These are phyloP conservation scores for Cephus sareptanus DNA, from an alignment of 2,888 invertebrate genomes.

Conservation along the genomic window DNA sequence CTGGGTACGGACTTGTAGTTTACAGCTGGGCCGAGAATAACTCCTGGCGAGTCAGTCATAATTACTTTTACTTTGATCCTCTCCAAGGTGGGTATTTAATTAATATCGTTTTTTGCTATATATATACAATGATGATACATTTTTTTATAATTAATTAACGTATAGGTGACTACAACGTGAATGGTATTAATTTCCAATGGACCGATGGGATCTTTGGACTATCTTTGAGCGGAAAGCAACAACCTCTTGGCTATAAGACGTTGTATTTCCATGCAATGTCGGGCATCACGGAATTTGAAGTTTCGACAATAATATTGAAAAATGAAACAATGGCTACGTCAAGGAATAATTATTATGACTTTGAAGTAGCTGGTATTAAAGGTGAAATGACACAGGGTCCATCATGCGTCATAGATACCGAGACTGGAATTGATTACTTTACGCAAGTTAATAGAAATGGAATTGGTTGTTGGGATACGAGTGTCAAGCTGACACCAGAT, in stretches of 20 bases:
- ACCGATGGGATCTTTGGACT: slow-evolving; percentile 85
- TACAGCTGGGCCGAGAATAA: slow-evolving; percentile 80
- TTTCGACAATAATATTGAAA: slow-evolving; percentile 78
- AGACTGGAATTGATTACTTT: slow-evolving; percentile 79
- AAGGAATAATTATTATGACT: slow-evolving; percentile 76
- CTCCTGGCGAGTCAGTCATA: slow-evolving; percentile 84
- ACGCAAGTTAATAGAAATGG: slow-evolving; percentile 82
- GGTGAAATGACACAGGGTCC: slow-evolving; percentile 81
- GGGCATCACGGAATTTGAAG: slow-evolving; percentile 83
- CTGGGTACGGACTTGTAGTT: slow-evolving; percentile 81
- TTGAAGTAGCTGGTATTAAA: slow-evolving; percentile 76
- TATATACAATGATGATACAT: not conserved
- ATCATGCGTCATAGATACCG: slow-evolving; percentile 77
- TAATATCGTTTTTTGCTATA: not conserved
- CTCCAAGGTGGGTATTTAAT: slow-evolving; percentile 59
- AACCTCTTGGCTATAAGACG: slow-evolving; percentile 72
- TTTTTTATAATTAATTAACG: slow-evolving; percentile 6
- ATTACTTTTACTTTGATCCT: slow-evolving; percentile 88
- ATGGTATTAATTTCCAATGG: slow-evolving; percentile 87
- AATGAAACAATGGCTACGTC: slow-evolving; percentile 79
- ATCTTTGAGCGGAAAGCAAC: slow-evolving; percentile 71
- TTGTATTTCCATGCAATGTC: slow-evolving; percentile 87
- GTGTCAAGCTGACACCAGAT: slow-evolving; percentile 73
- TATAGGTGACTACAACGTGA: slow-evolving; percentile 80
- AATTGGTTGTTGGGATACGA: slow-evolving; percentile 84